Evolutionary conservation across 2,113 vertebrate species (phyloP).

Genomic region (Psephotus haematonotus): DNA sequence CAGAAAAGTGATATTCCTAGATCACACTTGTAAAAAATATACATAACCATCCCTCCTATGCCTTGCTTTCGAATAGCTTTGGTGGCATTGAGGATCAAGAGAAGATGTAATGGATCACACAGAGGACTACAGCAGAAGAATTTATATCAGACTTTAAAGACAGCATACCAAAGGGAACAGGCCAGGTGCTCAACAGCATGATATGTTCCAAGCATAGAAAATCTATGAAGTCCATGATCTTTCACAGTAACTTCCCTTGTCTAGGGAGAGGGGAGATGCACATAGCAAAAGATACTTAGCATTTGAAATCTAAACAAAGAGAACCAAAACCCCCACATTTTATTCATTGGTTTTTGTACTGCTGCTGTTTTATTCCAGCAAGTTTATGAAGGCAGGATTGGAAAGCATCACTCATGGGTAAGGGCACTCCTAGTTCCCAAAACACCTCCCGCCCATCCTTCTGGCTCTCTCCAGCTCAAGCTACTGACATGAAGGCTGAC

Average conservation of each 20-base stretch:
- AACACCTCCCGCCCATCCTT: not conserved
- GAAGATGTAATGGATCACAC: not conserved
- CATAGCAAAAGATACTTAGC: not conserved
- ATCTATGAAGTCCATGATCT: not conserved
- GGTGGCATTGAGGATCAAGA: not conserved
- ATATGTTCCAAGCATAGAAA: not conserved
- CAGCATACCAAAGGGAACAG: not conserved
- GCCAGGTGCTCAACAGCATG: not conserved
- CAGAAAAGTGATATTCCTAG: not conserved
- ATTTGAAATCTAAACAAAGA: not conserved
- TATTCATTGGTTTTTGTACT: not conserved
- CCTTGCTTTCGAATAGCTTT: not conserved
- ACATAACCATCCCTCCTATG: accelerated
- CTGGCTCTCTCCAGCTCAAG: not conserved
- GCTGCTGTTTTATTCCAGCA: not conserved
- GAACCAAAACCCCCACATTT: accelerated
- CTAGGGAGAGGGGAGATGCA: not conserved
- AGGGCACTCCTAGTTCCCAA: not conserved
- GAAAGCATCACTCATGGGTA: not conserved
- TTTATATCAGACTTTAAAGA: not conserved
- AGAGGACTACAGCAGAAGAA: not conserved
- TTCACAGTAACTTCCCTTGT: not conserved
- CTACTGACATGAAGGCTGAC: not conserved
- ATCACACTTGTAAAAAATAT: accelerated
- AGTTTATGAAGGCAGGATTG: not conserved